Conservation (phyloP, 2,113 vertebrate species). For the Ailurus styani region DNA sequence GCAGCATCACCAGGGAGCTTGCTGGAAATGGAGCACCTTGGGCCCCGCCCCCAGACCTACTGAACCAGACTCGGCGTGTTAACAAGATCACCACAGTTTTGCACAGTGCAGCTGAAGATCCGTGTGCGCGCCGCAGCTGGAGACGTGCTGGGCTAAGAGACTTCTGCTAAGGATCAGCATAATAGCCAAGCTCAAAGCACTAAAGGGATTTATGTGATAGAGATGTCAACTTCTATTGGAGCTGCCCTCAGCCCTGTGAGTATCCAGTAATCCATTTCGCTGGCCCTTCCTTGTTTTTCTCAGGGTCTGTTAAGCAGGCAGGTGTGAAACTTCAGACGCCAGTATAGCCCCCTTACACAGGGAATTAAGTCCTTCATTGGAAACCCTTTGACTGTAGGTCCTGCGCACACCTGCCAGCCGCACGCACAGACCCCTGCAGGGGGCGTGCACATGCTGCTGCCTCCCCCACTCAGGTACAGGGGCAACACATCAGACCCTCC, state of each 20-base stretch:
- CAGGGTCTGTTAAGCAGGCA: neutral
- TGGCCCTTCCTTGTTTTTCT: neutral
- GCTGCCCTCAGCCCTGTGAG: neutral
- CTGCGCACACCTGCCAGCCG: neutral
- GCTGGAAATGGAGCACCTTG: neutral
- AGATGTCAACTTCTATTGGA: neutral
- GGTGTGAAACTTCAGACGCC: neutral
- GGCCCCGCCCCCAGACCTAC: neutral
- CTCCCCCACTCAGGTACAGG: rapidly evolving
- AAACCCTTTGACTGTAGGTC: neutral
- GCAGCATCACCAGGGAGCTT: neutral
- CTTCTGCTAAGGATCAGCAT: neutral
- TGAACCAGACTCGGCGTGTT: neutral
- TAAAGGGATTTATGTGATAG: neutral
- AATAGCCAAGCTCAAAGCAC: neutral
- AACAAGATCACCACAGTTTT: neutral
- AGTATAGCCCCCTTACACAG: neutral
- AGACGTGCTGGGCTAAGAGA: neutral
- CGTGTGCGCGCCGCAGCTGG: neutral
- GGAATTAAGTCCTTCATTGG: neutral
- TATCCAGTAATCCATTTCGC: neutral
- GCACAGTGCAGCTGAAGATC: neutral
- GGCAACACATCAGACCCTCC: neutral
- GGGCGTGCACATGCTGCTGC: rapidly evolving
- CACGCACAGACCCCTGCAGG: neutral